These are phyloP conservation scores for Strix uralensis DNA, from an alignment of 2,113 vertebrate genomes.

Conservation along the genomic window DNA sequence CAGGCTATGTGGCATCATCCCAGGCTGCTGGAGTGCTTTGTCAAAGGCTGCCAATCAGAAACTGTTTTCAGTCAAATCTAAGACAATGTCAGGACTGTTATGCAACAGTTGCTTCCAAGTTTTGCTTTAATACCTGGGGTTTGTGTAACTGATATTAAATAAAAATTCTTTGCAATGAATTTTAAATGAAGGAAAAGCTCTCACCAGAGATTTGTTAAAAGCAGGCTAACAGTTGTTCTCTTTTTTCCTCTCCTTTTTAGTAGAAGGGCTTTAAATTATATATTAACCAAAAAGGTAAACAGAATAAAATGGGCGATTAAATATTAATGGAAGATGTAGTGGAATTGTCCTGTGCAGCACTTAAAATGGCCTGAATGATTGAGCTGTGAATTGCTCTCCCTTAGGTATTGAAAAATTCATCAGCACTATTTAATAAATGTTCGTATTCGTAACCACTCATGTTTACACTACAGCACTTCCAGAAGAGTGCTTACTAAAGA, in stretches of 20 bases:
- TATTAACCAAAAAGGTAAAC: constrained; percentile 86
- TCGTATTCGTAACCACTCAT: constrained; percentile 79
- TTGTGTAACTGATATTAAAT: constrained; percentile 76
- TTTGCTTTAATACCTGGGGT: constrained; percentile 72
- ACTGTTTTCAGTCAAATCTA: constrained; percentile 17
- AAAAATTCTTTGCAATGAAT: constrained; percentile 75
- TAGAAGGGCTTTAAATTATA: constrained; percentile 83
- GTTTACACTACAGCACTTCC: constrained; percentile 83
- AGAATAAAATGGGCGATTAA: constrained; percentile 87
- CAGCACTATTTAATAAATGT: constrained; percentile 85
- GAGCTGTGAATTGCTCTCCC: constrained; percentile 84
- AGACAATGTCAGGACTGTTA: constrained; percentile 19
- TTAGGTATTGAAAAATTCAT: constrained; percentile 86
- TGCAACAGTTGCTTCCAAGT: constrained; percentile 51
- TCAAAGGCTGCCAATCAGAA: constrained; percentile 37
- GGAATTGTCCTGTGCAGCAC: constrained; percentile 83
- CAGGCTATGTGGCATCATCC: background rate
- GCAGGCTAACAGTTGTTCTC: constrained; percentile 77
- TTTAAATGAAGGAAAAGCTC: constrained; percentile 76
- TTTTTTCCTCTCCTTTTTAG: constrained; percentile 62
- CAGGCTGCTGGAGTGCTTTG: background rate
- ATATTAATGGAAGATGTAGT: constrained; percentile 86
- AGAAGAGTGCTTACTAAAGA: constrained; percentile 84
- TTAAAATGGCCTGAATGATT: constrained; percentile 84
- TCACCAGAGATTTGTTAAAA: constrained; percentile 85